phyloP scores from a whole-genome alignment of 2,797 vertebrate species.

The Fundulus diaphanus region DNA sequence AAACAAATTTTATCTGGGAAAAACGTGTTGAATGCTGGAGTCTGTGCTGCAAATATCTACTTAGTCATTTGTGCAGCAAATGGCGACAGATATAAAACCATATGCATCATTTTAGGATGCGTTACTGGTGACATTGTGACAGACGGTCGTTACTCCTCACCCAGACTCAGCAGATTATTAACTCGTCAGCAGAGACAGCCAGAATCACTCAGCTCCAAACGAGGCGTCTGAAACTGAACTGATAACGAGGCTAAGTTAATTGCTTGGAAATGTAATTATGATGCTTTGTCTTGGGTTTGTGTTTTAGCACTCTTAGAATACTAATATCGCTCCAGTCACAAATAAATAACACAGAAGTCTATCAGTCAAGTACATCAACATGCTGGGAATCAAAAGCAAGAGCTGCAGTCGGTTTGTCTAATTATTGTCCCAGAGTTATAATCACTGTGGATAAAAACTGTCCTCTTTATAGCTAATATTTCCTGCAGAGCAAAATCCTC shows the following conservation, averaged over 20 bases:
- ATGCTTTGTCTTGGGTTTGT: background rate
- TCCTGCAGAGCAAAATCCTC: background rate
- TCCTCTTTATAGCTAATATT: background rate
- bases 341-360: background rate
- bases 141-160: slow-evolving; percentile 2
- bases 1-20: too few relatives aligned
- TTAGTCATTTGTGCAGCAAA: background rate
- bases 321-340: background rate
- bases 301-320: background rate
- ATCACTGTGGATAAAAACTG: background rate
- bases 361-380: background rate
- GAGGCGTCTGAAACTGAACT: slow-evolving; percentile 19
- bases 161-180: background rate
- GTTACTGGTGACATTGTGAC: background rate
- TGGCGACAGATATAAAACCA: slow-evolving; percentile 5
- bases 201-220: slow-evolving; percentile 17
- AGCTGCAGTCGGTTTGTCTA: background rate
- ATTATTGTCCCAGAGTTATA: background rate
- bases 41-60: background rate
- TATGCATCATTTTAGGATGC: slow-evolving; percentile 2
- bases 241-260: slow-evolving; percentile 42
- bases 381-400: background rate
- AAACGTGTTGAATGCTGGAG: too few relatives aligned
- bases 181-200: slow-evolving; percentile 12
- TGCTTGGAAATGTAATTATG: slow-evolving; percentile 15